phyloP scores from a whole-genome alignment of 2,888 invertebrate genomes.

The Nomada flava region DNA sequence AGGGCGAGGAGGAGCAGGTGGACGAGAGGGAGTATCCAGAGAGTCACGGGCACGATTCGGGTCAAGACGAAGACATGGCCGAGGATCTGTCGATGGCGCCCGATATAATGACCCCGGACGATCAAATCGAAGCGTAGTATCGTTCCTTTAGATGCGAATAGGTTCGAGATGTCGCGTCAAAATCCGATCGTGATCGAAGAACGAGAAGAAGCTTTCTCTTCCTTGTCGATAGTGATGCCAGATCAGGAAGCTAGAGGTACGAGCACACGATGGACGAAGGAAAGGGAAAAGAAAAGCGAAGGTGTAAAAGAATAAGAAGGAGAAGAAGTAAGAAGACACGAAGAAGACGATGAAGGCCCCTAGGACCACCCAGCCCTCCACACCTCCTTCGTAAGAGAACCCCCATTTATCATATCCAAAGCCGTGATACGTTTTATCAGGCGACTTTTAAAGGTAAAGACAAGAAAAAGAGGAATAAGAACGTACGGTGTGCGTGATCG shows the following conservation, averaged over 20 bases:
- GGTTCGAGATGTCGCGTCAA: constrained; percentile 52
- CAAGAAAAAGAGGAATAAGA: constrained; percentile 18
- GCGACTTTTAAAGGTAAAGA: constrained; percentile 53
- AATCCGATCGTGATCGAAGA: constrained; percentile 36
- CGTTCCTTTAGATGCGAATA: constrained; percentile 56
- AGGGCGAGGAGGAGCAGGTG: constrained; percentile 77
- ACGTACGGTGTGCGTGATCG: constrained; percentile 44
- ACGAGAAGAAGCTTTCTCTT: constrained; percentile 17
- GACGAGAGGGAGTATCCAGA: constrained; percentile 81
- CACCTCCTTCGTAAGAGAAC: constrained; percentile 63
- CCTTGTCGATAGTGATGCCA: constrained; percentile 32
- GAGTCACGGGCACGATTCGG: constrained; percentile 81
- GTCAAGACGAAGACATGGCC: constrained; percentile 82
- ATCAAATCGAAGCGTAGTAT: constrained; percentile 83
- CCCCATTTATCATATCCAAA: constrained; percentile 69
- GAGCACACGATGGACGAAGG: constrained; percentile 1
- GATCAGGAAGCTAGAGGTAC: constrained; percentile 18
- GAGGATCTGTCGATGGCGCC: constrained; percentile 83
- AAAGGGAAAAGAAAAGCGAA: neutral
- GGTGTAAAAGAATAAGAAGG: constrained; percentile 6
- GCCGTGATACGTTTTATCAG: constrained; percentile 57
- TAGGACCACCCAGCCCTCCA: constrained; percentile 66
- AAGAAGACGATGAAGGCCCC: constrained; percentile 61
- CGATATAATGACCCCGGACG: constrained; percentile 81
- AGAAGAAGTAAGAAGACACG: constrained; percentile 16